Base-by-base conservation (phyloP, 2,888 invertebrate species). In the Portevinia maculata region DNA sequence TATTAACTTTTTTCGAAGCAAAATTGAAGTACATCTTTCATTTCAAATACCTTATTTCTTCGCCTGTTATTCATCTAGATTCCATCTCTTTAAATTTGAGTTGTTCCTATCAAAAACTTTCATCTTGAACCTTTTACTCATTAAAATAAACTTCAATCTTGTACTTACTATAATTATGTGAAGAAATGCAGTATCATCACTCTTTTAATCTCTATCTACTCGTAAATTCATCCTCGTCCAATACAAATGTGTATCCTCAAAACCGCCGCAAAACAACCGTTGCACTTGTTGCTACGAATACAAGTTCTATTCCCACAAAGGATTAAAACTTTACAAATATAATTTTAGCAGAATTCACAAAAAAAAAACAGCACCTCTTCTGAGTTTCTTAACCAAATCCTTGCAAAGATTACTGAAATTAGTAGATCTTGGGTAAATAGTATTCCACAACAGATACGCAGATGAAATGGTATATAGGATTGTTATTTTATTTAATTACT, bases 281-380 rank as follows among this genome's bases (percentile, higher is more conserved):
- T 75, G 74, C 74, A 75, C 41, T 57, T 41, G 34, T 57, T 24
- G 55, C 55, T 9, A 17, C n/a, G n/a, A n/a, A n/a, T n/a, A 6
- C 3, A 15, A 41, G 4, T 17, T 30, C n/a, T 15, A 41, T 17
- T n/a, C 34, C 9, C 17, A 67, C 59, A 67, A 52, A 67, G 67
- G 67, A 75, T 75, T 75, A 67, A 57, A 75, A 75, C 44, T 67
- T 34, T 0, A 28, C 41, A 59, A 74, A 65, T 75, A 65, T 52
- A 67, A 75, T 75, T 75, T 75, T 67, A 52, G 75, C 75, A 37
- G 44, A 67, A 52, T 75, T 50, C 0, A 52, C 65, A 67, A 50
- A 39, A 74, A 30, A 30, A 57, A 1, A 9, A 57, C 57, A 53
- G 15, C 41, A 53, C 11, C 32, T 8, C 19, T 46, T 44, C 1